These are phyloP conservation scores for Nannobrachium achirus DNA, from an alignment of 2,113 vertebrate genomes.

Conservation along the genomic window DNA sequence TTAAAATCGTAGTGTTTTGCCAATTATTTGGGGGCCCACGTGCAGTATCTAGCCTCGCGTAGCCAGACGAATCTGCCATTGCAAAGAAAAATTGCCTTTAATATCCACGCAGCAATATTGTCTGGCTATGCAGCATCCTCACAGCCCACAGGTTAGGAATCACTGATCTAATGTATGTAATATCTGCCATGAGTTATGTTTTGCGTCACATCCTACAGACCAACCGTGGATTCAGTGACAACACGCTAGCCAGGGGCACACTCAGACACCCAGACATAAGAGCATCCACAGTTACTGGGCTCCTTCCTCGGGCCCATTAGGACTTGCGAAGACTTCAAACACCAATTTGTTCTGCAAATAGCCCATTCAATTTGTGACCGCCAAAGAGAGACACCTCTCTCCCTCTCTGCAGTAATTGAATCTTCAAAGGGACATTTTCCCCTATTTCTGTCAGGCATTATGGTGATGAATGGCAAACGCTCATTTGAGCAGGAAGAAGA, in stretches of 20 bases:
- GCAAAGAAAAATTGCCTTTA: too few species aligned
- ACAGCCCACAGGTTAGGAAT: too few species aligned
- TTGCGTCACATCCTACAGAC: constrained; percentile 23
- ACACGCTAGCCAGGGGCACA: constrained; percentile 22
- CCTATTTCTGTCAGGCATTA: constrained; percentile 69
- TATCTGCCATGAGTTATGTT: constrained; percentile 17
- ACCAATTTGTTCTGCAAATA: constrained; percentile 85
- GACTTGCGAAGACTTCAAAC: constrained; percentile 79
- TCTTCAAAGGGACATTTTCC: constrained; percentile 83
- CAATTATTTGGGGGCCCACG: too few species aligned
- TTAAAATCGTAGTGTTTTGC: too few species aligned
- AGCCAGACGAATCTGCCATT: too few species aligned
- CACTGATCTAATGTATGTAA: constrained; percentile 10
- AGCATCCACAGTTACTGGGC: constrained; percentile 66
- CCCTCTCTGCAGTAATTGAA: constrained; percentile 80
- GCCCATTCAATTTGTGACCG: constrained; percentile 76
- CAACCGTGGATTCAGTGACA: constrained; percentile 46
- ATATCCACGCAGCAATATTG: too few species aligned
- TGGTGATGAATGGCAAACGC: constrained; percentile 78
- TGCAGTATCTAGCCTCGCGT: too few species aligned
- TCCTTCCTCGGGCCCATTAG: constrained; percentile 80
- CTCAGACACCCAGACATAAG: constrained; percentile 63
- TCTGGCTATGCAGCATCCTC: too few species aligned
- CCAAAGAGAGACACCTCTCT: constrained; percentile 74
- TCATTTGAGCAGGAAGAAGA: constrained; percentile 71